A percentile compares a stretch with the other conserved stretches of the same genome.
These are phyloP conservation scores for Synanceia verrucosa DNA, from an alignment of 2,797 vertebrate species.

Conservation along the genomic window DNA sequence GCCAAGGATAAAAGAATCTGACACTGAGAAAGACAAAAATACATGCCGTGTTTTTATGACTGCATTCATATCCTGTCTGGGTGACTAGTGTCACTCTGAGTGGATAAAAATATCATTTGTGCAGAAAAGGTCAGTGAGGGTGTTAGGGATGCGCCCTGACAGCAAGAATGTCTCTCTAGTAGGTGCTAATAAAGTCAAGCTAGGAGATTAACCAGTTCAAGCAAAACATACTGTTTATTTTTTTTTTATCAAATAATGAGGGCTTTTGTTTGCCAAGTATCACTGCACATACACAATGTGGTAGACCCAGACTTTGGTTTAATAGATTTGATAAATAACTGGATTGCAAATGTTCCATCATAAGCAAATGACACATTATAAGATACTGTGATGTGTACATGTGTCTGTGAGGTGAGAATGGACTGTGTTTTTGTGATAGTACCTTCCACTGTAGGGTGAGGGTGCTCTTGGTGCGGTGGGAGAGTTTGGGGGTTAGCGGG, in stretches of 20 bases:
- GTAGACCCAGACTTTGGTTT: too few relatives aligned
- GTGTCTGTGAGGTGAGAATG: neutral
- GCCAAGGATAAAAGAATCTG: conserved; percentile 31
- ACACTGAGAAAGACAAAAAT: conserved; percentile 46
- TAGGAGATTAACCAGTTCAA: conserved; percentile 4
- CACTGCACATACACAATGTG: neutral
- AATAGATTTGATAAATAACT: too few relatives aligned
- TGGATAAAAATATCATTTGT: conserved; percentile 21
- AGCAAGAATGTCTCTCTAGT: neutral
- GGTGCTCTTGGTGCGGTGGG: conserved; percentile 92
- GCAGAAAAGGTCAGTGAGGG: conserved; percentile 34
- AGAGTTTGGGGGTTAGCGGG: conserved; percentile 90
- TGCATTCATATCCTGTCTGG: conserved; percentile 49
- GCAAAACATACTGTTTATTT: neutral
- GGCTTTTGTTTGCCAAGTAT: neutral
- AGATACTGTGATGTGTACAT: neutral
- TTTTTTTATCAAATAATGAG: neutral
- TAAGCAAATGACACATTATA: neutral
- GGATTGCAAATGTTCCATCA: neutral
- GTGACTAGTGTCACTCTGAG: conserved; percentile 35
- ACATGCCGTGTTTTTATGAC: conserved; percentile 42
- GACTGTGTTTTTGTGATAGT: conserved; percentile 21
- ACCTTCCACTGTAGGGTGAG: conserved; percentile 98
- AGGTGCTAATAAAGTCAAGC: conserved; percentile 1
- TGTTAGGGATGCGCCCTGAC: neutral